Conservation (phyloP, 2,113 vertebrate genomes). For the Genyomyrus donnyi region DNA sequence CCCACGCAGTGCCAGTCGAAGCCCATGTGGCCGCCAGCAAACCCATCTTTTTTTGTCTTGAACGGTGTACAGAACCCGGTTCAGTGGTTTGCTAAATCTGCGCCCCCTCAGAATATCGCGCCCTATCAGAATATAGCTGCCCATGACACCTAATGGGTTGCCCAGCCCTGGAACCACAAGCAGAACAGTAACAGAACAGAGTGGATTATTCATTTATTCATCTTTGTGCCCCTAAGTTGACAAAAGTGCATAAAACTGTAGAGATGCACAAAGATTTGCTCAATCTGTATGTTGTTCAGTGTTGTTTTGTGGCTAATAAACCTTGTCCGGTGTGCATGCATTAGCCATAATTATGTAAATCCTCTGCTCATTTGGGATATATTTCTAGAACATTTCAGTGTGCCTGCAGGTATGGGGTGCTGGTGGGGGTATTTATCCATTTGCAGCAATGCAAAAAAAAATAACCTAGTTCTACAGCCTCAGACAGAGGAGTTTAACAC, state of each 20-base stretch:
- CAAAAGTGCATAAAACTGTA: background rate
- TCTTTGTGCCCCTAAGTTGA: background rate
- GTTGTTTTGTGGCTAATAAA: background rate
- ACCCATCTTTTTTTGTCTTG: background rate
- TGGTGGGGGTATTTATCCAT: background rate
- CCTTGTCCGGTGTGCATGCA: background rate
- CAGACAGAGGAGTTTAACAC: background rate
- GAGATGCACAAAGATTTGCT: background rate
- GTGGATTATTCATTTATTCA: background rate
- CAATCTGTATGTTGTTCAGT: background rate
- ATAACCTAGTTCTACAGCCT: background rate
- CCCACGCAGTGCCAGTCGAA: background rate
- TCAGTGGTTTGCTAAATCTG: background rate
- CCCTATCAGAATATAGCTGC: background rate
- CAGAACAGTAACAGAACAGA: background rate
- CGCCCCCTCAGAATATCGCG: background rate
- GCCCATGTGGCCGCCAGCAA: background rate
- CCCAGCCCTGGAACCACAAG: background rate
- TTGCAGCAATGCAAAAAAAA: background rate
- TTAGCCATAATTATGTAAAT: slow-evolving; percentile 11
- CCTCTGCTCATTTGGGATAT: background rate
- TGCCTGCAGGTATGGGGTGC: background rate
- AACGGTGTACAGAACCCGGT: background rate
- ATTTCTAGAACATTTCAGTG: background rate
- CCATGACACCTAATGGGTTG: background rate